Evolutionary conservation across 2,888 invertebrate genomes (phyloP).

Genomic region (Leucoptera coffeella): DNA sequence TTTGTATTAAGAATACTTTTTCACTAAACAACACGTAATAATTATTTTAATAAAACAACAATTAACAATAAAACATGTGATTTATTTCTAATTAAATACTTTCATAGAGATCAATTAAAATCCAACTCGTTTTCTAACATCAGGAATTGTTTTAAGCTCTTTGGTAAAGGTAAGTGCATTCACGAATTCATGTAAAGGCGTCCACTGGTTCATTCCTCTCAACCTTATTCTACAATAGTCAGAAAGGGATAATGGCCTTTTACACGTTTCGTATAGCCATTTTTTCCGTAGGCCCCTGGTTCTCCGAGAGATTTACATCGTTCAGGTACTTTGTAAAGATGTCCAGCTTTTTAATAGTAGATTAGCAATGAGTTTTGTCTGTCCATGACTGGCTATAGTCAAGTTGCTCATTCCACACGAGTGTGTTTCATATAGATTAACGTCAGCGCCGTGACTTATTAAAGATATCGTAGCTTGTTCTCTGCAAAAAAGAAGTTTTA

Average conservation of each 20-base stretch:
- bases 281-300: slow-evolving; percentile 17
- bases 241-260: slow-evolving; percentile 41
- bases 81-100: too few species aligned
- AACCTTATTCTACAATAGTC: slow-evolving; percentile 55
- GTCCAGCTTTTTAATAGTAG: too few species aligned
- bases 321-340: too few species aligned
- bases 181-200: slow-evolving; percentile 25
- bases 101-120: too few species aligned
- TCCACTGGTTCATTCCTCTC: slow-evolving; percentile 17
- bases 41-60: too few species aligned
- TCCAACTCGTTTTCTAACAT: slow-evolving; percentile 2
- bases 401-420: slow-evolving; percentile 51
- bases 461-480: slow-evolving; percentile 48
- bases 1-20: too few species aligned
- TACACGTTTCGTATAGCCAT: slow-evolving; percentile 32
- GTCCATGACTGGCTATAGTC: slow-evolving; percentile 39
- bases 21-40: too few species aligned
- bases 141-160: slow-evolving; percentile 27
- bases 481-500: too few species aligned
- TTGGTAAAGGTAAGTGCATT: slow-evolving; percentile 49
- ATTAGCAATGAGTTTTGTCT: slow-evolving; percentile 17
- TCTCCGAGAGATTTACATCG: slow-evolving; percentile 8
- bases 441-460: slow-evolving; percentile 58
- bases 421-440: slow-evolving; percentile 52
- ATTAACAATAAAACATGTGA: too few species aligned